A percentile compares a stretch with the other conserved stretches of the same genome.
Conservation (phyloP, 92 coral and sea anemone genomes). For the Umimayanthus chanpuru region DNA sequence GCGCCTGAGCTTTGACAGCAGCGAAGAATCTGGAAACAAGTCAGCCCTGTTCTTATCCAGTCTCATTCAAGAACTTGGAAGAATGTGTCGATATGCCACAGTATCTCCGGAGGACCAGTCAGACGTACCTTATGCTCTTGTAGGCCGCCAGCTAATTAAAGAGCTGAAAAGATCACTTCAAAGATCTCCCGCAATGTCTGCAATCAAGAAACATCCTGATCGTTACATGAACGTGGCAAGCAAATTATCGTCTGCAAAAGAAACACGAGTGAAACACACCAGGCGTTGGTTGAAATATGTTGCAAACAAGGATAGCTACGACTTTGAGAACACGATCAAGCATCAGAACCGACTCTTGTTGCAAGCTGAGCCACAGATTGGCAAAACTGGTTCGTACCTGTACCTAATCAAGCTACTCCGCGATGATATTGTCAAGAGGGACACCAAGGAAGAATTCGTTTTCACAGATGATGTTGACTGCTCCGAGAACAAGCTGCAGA, state of each 20-base stretch:
- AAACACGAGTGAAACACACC: constrained; percentile 8
- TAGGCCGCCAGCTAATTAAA: constrained; percentile 43
- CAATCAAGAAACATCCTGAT: constrained; percentile 36
- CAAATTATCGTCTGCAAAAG: not conserved
- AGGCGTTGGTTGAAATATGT: constrained; percentile 48
- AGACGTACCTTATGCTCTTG: constrained; percentile 48
- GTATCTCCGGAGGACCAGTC: not conserved
- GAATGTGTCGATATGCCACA: constrained; percentile 58
- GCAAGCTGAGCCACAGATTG: constrained; percentile 63
- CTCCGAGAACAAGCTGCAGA: not conserved
- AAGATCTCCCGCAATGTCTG: constrained; percentile 45
- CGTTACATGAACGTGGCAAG: constrained; percentile 43
- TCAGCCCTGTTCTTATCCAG: constrained; percentile 43
- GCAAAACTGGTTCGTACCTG: constrained; percentile 60
- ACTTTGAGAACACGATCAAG: constrained; percentile 17
- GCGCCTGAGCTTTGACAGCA: constrained; percentile 58
- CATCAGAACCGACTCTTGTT: constrained; percentile 52
- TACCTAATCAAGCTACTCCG: constrained; percentile 56
- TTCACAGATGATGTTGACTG: not conserved
- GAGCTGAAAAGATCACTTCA: constrained; percentile 27
- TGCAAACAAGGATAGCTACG: constrained; percentile 51
- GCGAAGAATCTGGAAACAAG: constrained; percentile 27
- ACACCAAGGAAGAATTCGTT: constrained; percentile 9
- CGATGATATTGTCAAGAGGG: constrained; percentile 22
- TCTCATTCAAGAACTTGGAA: constrained; percentile 55